Base-by-base conservation (phyloP, 2,797 vertebrate species). In the Etheostoma perlongum region DNA sequence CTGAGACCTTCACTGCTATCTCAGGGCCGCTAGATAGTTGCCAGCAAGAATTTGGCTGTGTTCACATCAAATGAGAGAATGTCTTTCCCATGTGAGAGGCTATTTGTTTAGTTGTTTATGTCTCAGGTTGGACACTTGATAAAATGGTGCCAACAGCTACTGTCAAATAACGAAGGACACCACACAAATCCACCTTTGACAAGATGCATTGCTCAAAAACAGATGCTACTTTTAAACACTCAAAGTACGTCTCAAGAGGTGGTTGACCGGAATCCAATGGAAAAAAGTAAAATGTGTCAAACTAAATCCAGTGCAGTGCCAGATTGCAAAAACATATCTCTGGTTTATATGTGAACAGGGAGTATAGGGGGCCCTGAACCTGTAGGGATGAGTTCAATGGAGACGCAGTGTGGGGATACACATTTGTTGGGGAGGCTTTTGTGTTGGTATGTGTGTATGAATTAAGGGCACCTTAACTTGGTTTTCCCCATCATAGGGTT, bases 291-390 rank as follows among this genome's bases (percentile, higher is more conserved):
- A 52, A 75, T 84, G 57, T 69, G 76, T 86, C 83, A 83, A 84
- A 85, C 88, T 87, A 84, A 87, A 88, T 87, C 72, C 63, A 66
- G 14, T 46, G 19, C 23, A 1, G 51, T 81, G 81, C 81, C 79
- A 87, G 61, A 91, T 86, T 85, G 81, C 51, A 90, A 89, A 89
- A 90, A 83, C 84, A 89, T 66, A 85, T 71, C 78, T 87, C 76
- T 68, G 74, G 33, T 54, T 85, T 79, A 85, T 44, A 72, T 77
- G 67, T 71, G 74, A 78, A 75, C 44, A 64, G 12, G 14, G 72
- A 69, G 62, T 65, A 7, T 40, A 21, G 33, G 49, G 42, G 51
- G 19, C 12, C 42, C 19, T 63, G 10, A 90, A 84, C 64, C 75
- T 84, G 75, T 67, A 77, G 57, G 23, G 55, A 76, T 18, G n/a